These are phyloP conservation scores for Hydrotaea diabolus DNA, from an alignment of 2,888 invertebrate species.

Conservation along the genomic window DNA sequence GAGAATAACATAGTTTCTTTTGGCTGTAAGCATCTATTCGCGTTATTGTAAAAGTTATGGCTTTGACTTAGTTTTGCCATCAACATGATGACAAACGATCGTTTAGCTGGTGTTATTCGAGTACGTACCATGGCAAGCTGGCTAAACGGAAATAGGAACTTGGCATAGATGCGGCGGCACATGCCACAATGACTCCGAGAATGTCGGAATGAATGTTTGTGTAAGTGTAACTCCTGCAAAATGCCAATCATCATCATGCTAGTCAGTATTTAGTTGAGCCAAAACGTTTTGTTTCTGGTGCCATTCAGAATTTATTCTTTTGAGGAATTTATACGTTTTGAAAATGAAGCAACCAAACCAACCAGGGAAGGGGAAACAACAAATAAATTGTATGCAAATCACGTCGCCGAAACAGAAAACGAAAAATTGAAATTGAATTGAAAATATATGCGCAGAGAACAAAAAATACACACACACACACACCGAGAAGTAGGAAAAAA, in stretches of 20 bases:
- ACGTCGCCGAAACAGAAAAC: conserved; percentile 48
- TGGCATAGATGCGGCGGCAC: background rate
- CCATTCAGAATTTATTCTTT: background rate
- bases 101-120: too few species aligned
- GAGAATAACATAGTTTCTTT: background rate
- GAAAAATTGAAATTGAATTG: conserved; percentile 41
- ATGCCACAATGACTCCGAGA: too few species aligned
- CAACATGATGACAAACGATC: background rate
- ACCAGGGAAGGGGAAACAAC: background rate
- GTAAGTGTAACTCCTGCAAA: too few species aligned
- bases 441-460: conserved; percentile 34
- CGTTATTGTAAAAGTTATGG: too few species aligned
- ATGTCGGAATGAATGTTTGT: too few species aligned
- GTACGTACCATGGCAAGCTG: too few species aligned
- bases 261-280: too few species aligned
- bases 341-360: background rate
- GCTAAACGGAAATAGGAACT: conserved; percentile 43
- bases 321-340: conserved; percentile 9
- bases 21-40: too few species aligned
- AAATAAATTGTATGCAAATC: conserved; percentile 45
- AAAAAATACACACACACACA: background rate
- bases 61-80: background rate
- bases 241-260: too few species aligned
- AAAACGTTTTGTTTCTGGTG: too few species aligned
- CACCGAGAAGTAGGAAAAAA: background rate